These are phyloP conservation scores for Miichthys miiuy DNA, from an alignment of 2,797 vertebrate species.

Conservation along the genomic window DNA sequence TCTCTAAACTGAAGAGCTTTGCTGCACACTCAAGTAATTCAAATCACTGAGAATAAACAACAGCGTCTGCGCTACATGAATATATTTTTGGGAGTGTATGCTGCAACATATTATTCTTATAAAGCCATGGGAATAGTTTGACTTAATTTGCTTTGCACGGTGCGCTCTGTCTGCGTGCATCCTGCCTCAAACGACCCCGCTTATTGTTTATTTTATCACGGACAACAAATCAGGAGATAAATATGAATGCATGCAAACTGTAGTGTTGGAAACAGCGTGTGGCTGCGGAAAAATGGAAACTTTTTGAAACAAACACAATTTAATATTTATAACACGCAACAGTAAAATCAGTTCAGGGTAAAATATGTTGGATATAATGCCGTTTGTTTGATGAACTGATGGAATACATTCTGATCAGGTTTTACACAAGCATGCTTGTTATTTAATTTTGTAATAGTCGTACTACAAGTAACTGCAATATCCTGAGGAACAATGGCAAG, in stretches of 20 bases:
- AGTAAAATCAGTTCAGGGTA: not conserved
- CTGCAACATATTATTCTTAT: conserved; percentile 11
- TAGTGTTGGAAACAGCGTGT: conserved; percentile 32
- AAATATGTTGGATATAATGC: not conserved
- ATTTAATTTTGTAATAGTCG: not conserved
- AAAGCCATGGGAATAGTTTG: conserved; percentile 28
- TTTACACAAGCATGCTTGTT: not conserved
- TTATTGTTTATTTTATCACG: conserved; percentile 52
- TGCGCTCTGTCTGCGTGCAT: conserved; percentile 19
- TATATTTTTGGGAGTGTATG: not conserved
- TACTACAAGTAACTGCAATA: not conserved
- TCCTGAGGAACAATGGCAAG: not conserved
- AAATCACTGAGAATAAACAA: conserved; percentile 9
- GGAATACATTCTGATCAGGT: not conserved
- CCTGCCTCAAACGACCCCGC: conserved; percentile 44
- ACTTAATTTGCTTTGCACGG: conserved; percentile 37
- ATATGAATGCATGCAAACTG: conserved; percentile 38
- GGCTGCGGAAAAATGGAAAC: not conserved
- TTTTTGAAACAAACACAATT: conserved; percentile 33
- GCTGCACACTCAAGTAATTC: not conserved
- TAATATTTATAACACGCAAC: conserved; percentile 26
- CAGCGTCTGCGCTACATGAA: conserved; percentile 1
- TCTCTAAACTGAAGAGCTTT: not conserved
- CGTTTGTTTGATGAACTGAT: not conserved
- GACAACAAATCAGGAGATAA: conserved; percentile 50